phyloP scores from a whole-genome alignment of 2,888 invertebrate species.

The Cephus nigrinus region DNA sequence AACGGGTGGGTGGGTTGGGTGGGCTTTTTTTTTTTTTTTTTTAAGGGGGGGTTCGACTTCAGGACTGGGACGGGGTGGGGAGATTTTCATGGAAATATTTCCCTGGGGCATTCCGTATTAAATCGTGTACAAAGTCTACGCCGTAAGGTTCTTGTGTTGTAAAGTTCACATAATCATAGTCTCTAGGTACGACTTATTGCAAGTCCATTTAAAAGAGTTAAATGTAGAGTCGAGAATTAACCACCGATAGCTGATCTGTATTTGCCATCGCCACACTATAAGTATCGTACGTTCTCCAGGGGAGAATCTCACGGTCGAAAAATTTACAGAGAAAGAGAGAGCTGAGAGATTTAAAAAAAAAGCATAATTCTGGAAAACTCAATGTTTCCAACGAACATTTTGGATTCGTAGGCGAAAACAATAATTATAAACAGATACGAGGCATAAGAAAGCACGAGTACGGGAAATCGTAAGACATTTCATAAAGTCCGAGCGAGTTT shows the following conservation, averaged over 20 bases:
- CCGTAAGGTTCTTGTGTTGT: slow-evolving; percentile 65
- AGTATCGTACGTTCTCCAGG: slow-evolving; percentile 7
- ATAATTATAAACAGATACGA: slow-evolving; percentile 16
- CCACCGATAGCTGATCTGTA: slow-evolving; percentile 62
- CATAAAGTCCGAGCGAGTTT: neutral
- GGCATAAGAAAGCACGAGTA: slow-evolving; percentile 21
- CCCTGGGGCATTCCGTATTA: slow-evolving; percentile 1
- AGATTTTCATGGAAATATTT: neutral
- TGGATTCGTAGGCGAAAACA: neutral
- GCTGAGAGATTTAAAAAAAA: neutral
- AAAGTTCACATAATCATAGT: slow-evolving; percentile 66
- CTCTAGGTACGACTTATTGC: slow-evolving; percentile 54
- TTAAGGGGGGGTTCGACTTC: too few species aligned
- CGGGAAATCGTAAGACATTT: slow-evolving; percentile 11
- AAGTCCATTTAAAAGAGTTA: slow-evolving; percentile 58
- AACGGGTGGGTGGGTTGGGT: too few species aligned
- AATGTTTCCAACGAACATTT: neutral
- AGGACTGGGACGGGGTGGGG: neutral
- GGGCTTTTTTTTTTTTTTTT: neutral
- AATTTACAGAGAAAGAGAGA: neutral
- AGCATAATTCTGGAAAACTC: neutral
- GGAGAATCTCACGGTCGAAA: neutral
- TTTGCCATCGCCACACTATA: slow-evolving; percentile 55
- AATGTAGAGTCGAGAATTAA: slow-evolving; percentile 53
- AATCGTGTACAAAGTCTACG: slow-evolving; percentile 64